Evolutionary conservation across 2,113 vertebrate species (phyloP).

Genomic region (Pelmatolapia mariae): DNA sequence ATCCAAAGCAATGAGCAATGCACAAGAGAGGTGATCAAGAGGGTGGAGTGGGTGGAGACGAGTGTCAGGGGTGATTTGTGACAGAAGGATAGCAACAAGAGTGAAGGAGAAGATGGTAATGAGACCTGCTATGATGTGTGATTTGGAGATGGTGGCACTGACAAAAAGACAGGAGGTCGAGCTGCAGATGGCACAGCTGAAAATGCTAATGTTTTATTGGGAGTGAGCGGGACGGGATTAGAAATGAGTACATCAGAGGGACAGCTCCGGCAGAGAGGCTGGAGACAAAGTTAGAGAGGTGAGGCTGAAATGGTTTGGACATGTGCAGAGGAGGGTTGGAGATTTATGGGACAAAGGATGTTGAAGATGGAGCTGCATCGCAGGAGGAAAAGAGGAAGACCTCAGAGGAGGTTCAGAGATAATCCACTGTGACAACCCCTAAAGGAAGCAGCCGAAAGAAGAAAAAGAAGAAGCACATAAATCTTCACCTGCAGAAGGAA

Average conservation of each 20-base stretch:
- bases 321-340: background rate
- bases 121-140: background rate
- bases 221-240: background rate
- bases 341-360: background rate
- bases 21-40: background rate
- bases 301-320: background rate
- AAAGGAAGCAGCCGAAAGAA: background rate
- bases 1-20: background rate
- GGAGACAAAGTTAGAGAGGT: background rate
- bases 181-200: background rate
- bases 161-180: accelerated
- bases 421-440: background rate
- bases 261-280: background rate
- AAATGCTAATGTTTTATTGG: background rate
- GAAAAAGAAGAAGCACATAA: background rate
- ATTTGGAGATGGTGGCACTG: background rate
- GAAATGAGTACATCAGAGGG: background rate
- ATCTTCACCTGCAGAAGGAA: background rate
- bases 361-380: background rate
- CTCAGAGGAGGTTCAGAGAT: background rate
- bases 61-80: background rate
- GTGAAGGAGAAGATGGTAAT: background rate
- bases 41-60: background rate
- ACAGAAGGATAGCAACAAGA: background rate
- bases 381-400: background rate